Conservation (phyloP, 92 coral and sea anemone species). For the Zoanthus gigantus region DNA sequence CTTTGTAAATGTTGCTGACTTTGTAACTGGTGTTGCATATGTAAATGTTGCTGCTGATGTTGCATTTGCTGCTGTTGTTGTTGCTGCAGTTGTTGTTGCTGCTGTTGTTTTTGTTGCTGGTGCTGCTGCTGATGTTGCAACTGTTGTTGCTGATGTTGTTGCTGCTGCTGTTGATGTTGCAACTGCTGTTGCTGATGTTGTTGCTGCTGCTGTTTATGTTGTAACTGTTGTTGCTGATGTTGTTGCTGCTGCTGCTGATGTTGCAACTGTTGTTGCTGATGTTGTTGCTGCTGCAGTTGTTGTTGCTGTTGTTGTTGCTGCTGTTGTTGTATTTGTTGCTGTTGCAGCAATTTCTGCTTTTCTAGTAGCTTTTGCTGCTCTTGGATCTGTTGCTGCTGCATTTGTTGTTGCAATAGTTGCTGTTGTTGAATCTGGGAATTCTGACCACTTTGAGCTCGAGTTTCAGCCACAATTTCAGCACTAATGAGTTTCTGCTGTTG, state of each 20-base stretch:
- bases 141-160: slow-evolving; percentile 34
- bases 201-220: neutral
- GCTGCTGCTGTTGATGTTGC: slow-evolving; percentile 57
- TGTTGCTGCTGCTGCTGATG: neutral
- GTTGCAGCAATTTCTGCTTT: slow-evolving; percentile 36
- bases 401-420: slow-evolving; percentile 42
- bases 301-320: slow-evolving; percentile 57
- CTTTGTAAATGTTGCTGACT: slow-evolving; percentile 31
- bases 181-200: neutral
- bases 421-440: neutral
- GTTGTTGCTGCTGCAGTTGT: slow-evolving; percentile 47
- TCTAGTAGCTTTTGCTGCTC: slow-evolving; percentile 39
- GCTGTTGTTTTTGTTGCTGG: slow-evolving; percentile 54
- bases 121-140: slow-evolving; percentile 49
- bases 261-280: slow-evolving; percentile 46
- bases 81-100: slow-evolving; percentile 2
- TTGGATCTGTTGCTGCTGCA: slow-evolving; percentile 47
- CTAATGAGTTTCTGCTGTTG: slow-evolving; percentile 31
- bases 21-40: slow-evolving; percentile 38
- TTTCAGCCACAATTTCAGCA: slow-evolving; percentile 16
- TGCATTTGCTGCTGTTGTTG: slow-evolving; percentile 17
- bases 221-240: neutral
- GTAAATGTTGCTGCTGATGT: neutral
- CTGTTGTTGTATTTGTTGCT: slow-evolving; percentile 52
- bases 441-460: slow-evolving; percentile 24